Evolutionary conservation across 2,888 invertebrate genomes (phyloP).

Genomic region (Tetranychus truncatus): DNA sequence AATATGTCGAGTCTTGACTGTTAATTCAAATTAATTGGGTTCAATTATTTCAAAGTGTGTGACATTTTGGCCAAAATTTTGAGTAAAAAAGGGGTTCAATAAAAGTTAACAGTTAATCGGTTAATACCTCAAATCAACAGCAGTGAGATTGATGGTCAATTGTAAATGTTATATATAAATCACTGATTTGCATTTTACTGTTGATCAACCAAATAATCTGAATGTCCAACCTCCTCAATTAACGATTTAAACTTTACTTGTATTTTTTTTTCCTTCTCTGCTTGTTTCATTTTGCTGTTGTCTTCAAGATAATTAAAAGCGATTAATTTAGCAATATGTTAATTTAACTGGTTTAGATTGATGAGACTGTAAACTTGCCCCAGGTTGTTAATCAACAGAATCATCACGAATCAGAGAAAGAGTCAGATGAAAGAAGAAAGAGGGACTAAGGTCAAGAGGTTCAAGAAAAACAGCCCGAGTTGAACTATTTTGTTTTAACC

Average conservation of each 20-base stretch:
- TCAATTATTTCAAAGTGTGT: too few species aligned
- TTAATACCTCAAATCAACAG: too few species aligned
- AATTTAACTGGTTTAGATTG: slow-evolving; percentile 1
- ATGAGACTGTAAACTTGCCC: not conserved
- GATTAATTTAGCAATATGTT: not conserved
- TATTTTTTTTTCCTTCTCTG: not conserved
- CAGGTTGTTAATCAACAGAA: not conserved
- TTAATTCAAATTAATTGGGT: too few species aligned
- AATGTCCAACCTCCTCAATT: too few species aligned
- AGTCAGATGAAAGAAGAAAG: not conserved
- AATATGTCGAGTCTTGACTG: too few species aligned
- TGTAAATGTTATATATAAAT: too few species aligned
- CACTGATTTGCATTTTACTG: too few species aligned
- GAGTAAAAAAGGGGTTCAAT: too few species aligned
- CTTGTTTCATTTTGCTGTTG: not conserved
- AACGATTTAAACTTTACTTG: not conserved
- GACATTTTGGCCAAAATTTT: too few species aligned
- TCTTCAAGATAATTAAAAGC: not conserved
- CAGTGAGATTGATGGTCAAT: too few species aligned
- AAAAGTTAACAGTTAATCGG: too few species aligned
- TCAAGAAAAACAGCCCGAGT: not conserved
- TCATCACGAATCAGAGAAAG: not conserved
- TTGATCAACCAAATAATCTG: too few species aligned
- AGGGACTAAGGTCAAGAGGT: slow-evolving; percentile 5
- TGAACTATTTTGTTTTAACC: not conserved